Evolutionary conservation across 2,888 invertebrate genomes (phyloP), one percentile per base, ranked within the genome.

Genomic region (Hedychridium roseum): DNA sequence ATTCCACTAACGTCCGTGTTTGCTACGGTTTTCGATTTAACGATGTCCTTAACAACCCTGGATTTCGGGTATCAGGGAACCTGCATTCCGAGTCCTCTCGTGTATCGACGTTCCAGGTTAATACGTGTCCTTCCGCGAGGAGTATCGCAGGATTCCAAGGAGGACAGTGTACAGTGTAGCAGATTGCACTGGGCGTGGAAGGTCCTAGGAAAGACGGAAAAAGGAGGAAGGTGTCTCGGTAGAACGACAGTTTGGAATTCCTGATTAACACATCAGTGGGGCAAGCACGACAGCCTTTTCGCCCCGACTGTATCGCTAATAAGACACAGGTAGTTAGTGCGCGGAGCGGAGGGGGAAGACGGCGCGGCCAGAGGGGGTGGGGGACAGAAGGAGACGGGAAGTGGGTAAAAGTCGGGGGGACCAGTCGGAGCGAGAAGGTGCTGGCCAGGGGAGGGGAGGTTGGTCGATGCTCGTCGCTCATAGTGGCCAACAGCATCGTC

Each of bases 231-330:
- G n/a, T n/a, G n/a, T n/a, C n/a, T n/a, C n/a, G 46, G 39, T 34
- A 17, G 26, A 11, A 17, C 15, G 32, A 23, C 23, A 43, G 42
- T 28, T 49, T 53, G 44, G 50, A 54, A 59, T 61, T 60, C 52
- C 62, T 64, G 73, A 72, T 72, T 73, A 73, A 73, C 71, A 57
- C 64, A 68, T 71, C 69, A 72, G 54, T 56, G 43, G 51, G 51
- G 57, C 51, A 50, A 50, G 45, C 54, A 38, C 43, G 65, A 71
- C 70, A 71, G 68, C 67, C 76, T 77, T 76, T 77, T 73, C 66
- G 62, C 70, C 60, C 65, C 67, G 76, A 74, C 74, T 76, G 75
- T 78, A 77, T 76, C 67, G 73, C 76, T 77, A 77, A 78, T 77
- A 77, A 76, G 78, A 72, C 75, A 72, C 74, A 73, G 72, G 72